Conservation (phyloP, 1,140 invertebrate species). For the Apis dorsata region DNA sequence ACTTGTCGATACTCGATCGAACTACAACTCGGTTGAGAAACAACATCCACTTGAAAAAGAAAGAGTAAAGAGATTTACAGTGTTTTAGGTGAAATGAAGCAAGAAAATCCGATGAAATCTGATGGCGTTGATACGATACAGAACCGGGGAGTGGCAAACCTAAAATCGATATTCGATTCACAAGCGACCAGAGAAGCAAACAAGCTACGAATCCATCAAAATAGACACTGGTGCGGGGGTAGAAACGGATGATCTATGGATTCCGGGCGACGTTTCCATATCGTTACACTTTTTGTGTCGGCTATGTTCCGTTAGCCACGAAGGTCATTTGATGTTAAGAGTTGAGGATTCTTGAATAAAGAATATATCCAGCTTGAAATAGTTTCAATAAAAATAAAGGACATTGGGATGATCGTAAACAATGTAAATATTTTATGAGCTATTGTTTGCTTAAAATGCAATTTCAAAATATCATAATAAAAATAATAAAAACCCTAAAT, state of each 20-base stretch:
- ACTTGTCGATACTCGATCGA: too few species aligned
- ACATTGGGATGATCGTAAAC: not conserved
- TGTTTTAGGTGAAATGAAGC: slow-evolving; percentile 41
- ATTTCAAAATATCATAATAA: not conserved
- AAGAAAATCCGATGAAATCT: slow-evolving; percentile 17
- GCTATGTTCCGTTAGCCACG: too few species aligned
- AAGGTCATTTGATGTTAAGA: not conserved
- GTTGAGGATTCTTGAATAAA: not conserved
- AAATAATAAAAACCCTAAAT: too few species aligned
- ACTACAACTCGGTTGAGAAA: not conserved
- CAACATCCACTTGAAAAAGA: not conserved
- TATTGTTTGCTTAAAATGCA: not conserved
- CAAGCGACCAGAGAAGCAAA: slow-evolving; percentile 37
- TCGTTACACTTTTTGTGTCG: slow-evolving; percentile 21
- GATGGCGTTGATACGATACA: not conserved
- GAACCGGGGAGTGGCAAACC: not conserved
- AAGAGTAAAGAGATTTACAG: slow-evolving; percentile 13
- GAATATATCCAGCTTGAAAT: not conserved
- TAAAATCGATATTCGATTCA: slow-evolving; percentile 55
- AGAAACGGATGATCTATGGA: slow-evolving; percentile 34
- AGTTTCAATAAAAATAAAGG: not conserved
- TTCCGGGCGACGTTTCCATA: slow-evolving; percentile 10
- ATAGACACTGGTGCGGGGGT: not conserved
- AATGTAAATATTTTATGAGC: not conserved
- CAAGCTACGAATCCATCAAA: slow-evolving; percentile 29